phyloP scores from a whole-genome alignment of 2,797 vertebrate genomes.

The Mionectes olivaceus region DNA sequence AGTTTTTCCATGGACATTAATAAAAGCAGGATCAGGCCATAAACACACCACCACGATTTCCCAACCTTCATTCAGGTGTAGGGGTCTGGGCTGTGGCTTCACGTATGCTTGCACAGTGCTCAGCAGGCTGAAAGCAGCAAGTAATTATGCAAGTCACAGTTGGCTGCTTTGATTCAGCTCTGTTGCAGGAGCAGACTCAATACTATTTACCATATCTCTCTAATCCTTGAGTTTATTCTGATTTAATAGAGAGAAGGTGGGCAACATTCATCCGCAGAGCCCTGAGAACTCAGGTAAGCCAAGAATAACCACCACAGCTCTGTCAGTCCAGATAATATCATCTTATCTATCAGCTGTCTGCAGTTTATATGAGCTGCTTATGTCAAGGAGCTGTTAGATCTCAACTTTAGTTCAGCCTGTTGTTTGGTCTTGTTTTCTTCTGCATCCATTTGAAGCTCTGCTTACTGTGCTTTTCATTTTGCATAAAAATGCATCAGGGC shows the following conservation, averaged over 20 bases:
- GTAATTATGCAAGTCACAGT: constrained; percentile 8
- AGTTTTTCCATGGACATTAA: background rate
- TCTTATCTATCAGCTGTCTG: constrained; percentile 10
- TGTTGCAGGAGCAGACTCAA: background rate
- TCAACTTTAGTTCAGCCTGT: constrained; percentile 15
- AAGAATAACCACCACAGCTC: background rate
- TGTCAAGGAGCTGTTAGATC: constrained; percentile 23
- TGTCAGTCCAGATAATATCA: background rate
- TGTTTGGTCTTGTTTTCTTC: constrained; percentile 45
- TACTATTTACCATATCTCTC: background rate
- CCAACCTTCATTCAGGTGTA: background rate
- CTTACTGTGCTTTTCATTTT: constrained; percentile 20
- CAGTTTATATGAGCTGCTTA: constrained; percentile 23
- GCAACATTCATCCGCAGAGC: background rate
- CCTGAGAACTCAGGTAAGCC: background rate
- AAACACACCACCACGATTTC: background rate
- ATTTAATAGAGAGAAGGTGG: background rate
- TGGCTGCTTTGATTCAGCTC: constrained; percentile 20
- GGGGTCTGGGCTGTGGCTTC: background rate
- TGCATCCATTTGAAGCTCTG: constrained; percentile 23
- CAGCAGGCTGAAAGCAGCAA: background rate
- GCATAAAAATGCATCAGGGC: background rate
- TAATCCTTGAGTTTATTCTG: background rate
- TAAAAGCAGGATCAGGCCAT: background rate
- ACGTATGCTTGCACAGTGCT: background rate